A percentile compares a stretch with the other conserved stretches of the same genome.
These are phyloP conservation scores for Orcinus orca DNA, from an alignment of 2,113 vertebrate genomes.

Conservation along the genomic window DNA sequence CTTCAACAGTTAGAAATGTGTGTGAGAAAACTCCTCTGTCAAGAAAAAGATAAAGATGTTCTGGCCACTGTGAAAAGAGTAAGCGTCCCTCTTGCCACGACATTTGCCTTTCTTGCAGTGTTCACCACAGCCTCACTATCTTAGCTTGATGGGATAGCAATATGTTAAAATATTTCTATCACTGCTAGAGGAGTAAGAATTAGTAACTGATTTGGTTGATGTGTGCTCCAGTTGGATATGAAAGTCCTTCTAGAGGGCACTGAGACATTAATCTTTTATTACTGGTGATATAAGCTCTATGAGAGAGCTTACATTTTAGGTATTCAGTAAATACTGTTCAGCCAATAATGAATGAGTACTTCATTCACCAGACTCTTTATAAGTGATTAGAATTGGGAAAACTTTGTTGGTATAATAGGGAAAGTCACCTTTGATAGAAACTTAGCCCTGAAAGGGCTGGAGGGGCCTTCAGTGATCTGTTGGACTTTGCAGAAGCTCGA, in stretches of 20 bases:
- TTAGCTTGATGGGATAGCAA: background rate
- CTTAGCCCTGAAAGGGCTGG: background rate
- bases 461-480: background rate
- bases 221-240: background rate
- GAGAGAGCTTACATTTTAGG: background rate
- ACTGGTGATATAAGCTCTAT: too few relatives aligned
- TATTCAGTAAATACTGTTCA: background rate
- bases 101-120: background rate
- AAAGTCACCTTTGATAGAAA: background rate
- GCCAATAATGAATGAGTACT: background rate
- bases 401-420: background rate
- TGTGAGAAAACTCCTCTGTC: constrained; percentile 92
- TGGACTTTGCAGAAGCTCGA: background rate
- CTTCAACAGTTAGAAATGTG: constrained; percentile 94
- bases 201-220: background rate
- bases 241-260: background rate
- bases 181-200: background rate
- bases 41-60: constrained; percentile 96
- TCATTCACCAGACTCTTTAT: background rate
- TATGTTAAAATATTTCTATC: background rate
- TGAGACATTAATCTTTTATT: background rate
- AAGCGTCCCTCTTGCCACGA: constrained; percentile 64
- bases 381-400: background rate
- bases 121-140: background rate
- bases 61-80: constrained; percentile 92